Evolutionary conservation across 2,888 invertebrate genomes (phyloP), one percentile per base, ranked within the genome.

Genomic region (Chymomyza fuscimana): DNA sequence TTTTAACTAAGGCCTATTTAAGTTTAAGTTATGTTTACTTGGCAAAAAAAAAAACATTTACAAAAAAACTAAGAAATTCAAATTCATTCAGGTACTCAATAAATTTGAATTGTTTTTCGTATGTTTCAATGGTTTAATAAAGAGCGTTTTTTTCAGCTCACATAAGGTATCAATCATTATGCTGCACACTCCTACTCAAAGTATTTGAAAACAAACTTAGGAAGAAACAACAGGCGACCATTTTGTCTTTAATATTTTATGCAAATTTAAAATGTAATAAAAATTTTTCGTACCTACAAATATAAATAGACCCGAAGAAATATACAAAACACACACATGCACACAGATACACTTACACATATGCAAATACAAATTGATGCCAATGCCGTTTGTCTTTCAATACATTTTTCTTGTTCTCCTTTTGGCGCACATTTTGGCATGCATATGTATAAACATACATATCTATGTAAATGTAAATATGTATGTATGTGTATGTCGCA

Each of bases 251-350:
- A 86, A 87, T 88, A 87, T 87, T 86, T 82, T 89, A 87, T 89
- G 89, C 88, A 87, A 87, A 87, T 87, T 89, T 89, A 78, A 84
- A 88, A 78, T 82, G 81, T 79, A 89, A 88, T 88, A 89, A 84
- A 88, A 84, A 79, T 87, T 73, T 77, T 68, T 50, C 81, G 67
- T 77, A 72, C 71, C 73, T 67, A 62, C 63, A 67, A n/a, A 36
- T 16, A 10, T 29, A 65, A 36, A 58, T 46, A 64, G 36, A 64
- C 15, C 29, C 10, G 10, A 63, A 22, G 29, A 25, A 10, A 46
- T 61, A 65, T 19, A 64, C 65, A 67, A 22, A 65, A 25, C 40
- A 46, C 61, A 73, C 61, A 61, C 52, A 70, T 36, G 61, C 46
- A 70, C 50, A 69, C 25, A 70, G 56, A 61, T 46, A 66, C 12